These are phyloP conservation scores for Anguilla pacifica DNA, from an alignment of 2,797 vertebrate genomes.

Conservation along the genomic window DNA sequence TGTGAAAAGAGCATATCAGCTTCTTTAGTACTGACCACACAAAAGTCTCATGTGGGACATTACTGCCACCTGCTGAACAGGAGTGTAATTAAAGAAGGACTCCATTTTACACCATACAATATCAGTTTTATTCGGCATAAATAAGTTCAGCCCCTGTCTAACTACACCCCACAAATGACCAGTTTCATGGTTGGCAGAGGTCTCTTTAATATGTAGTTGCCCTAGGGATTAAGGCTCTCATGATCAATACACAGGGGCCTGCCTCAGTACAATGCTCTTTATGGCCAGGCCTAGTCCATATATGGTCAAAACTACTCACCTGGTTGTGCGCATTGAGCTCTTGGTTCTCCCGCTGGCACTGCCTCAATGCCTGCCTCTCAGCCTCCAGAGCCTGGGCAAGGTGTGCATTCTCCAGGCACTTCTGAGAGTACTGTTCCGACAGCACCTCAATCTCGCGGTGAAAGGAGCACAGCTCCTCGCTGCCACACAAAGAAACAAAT, in stretches of 20 bases:
- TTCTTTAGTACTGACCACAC: neutral
- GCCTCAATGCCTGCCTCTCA: conserved; percentile 79
- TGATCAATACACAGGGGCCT: neutral
- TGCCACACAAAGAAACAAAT: conserved; percentile 48
- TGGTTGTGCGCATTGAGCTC: conserved; percentile 84
- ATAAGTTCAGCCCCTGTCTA: neutral
- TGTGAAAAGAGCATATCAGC: conserved; percentile 37
- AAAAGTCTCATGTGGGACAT: neutral
- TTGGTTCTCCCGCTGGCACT: conserved; percentile 84
- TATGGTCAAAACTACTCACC: conserved; percentile 56
- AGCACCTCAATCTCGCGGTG: conserved; percentile 81
- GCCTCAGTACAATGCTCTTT: neutral
- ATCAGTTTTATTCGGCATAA: neutral
- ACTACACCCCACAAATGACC: neutral
- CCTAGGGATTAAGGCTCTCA: neutral
- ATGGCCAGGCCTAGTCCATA: neutral
- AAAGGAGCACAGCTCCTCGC: conserved; percentile 80
- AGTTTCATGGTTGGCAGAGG: neutral
- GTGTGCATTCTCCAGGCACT: conserved; percentile 83
- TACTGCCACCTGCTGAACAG: conserved; percentile 1
- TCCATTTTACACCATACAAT: neutral
- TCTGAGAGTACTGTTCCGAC: conserved; percentile 83
- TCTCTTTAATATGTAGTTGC: neutral
- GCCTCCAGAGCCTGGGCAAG: conserved; percentile 81
- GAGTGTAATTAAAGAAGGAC: neutral